Evolutionary conservation across 2,888 invertebrate genomes (phyloP).

Genomic region (Drosophila subquinaria): DNA sequence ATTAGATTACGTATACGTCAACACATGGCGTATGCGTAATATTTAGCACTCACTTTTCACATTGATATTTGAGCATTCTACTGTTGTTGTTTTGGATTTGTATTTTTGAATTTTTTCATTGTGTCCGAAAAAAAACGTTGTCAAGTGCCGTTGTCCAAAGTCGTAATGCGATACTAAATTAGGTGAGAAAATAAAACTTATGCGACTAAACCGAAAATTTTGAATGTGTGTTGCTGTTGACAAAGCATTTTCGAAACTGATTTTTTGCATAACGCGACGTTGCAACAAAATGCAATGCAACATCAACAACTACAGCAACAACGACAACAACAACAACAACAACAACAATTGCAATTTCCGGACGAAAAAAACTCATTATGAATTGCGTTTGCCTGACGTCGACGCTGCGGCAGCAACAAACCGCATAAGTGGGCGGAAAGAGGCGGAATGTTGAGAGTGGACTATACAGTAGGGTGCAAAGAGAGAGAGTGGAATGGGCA

Average conservation of each 20-base stretch:
- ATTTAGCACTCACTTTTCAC: constrained; percentile 50
- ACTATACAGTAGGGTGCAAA: background rate
- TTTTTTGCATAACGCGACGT: constrained; percentile 64
- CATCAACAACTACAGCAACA: constrained; percentile 32
- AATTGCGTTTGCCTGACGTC: constrained; percentile 36
- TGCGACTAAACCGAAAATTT: constrained; percentile 82
- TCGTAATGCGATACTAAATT: constrained; percentile 59
- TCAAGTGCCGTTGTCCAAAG: constrained; percentile 52
- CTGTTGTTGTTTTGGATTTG: constrained; percentile 1
- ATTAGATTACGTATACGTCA: constrained; percentile 30
- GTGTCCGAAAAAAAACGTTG: constrained; percentile 20
- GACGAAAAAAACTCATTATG: constrained; percentile 72
- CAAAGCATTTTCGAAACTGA: constrained; percentile 84
- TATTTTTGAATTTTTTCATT: constrained; percentile 4
- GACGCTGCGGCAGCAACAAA: constrained; percentile 41
- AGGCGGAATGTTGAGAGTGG: background rate
- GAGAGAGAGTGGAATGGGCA: background rate
- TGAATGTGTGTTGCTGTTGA: constrained; percentile 83
- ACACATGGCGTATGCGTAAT: constrained; percentile 47
- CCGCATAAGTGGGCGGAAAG: constrained; percentile 52
- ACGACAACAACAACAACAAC: constrained; percentile 35
- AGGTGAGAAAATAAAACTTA: constrained; percentile 71
- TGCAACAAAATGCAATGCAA: constrained; percentile 50
- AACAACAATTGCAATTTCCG: constrained; percentile 26
- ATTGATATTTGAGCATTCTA: background rate